Evolutionary conservation across 2,888 invertebrate species (phyloP).

Genomic region (Monopis laevigella): DNA sequence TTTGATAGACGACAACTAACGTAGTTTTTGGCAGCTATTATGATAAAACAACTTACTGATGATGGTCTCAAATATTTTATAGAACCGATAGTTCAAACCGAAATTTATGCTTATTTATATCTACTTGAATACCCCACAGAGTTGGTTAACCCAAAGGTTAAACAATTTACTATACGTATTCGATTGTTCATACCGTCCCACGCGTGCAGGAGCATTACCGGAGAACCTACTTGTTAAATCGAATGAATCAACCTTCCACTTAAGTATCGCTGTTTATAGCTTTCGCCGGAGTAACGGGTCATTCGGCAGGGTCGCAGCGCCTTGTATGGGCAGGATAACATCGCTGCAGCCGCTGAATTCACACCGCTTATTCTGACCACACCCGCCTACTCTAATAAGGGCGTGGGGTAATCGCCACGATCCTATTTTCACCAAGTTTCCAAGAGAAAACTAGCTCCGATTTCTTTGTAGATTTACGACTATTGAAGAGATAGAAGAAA

Average conservation of each 20-base stretch:
- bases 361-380: constrained; percentile 3
- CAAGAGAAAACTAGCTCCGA: too few species aligned
- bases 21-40: too few species aligned
- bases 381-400: constrained; percentile 2
- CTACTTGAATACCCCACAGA: too few species aligned
- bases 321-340: constrained; percentile 2
- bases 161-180: constrained; percentile 1
- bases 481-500: too few species aligned
- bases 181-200: constrained; percentile 7
- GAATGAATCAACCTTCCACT: constrained; percentile 12
- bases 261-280: constrained; percentile 9
- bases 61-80: too few species aligned
- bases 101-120: too few species aligned
- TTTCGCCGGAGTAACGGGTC: constrained; percentile 12
- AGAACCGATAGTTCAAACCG: too few species aligned
- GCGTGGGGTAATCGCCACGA: neutral
- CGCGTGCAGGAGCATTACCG: constrained; percentile 6
- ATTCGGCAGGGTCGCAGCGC: constrained; percentile 1
- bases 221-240: constrained; percentile 11
- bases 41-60: too few species aligned
- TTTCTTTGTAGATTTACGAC: too few species aligned
- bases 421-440: too few species aligned
- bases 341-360: constrained; percentile 4
- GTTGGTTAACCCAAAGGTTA: neutral
- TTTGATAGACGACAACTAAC: too few species aligned